Base-by-base conservation (phyloP, 2,888 invertebrate genomes). In the Chironomus tentans region DNA sequence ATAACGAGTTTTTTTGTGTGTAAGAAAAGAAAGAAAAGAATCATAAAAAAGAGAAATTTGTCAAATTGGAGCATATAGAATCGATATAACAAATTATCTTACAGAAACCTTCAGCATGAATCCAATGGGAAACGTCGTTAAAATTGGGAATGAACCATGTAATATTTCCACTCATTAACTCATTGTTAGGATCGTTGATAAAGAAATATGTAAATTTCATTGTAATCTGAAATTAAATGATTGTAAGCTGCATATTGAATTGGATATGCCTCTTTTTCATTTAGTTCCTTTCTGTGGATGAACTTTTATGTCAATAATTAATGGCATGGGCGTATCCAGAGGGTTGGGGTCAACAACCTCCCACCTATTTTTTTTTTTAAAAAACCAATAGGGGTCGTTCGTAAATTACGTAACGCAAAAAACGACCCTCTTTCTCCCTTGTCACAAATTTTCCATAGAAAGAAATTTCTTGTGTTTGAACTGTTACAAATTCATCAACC, bases 171-270 rank as follows among this genome's bases (percentile, higher is more conserved):
- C 90, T 86, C 6, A 94, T 87, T 77, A 88, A 88, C 82, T 94
- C 94, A 28, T 92, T 90, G 5, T 91, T 83, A 0, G 94, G 94
- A 83, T 94, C 94, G 81, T 94, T 93, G 0, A 90, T 90, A 80
- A 91, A 95, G 76, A 91, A 91, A 82, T 94, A 95, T 1, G 92
- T 93, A 83, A 94, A 93, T 84, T 94, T 93, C 94, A 95, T 94
- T 0, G 92, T 92, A 69, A 93, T 90, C 80, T 92, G 89, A 10
- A 88, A 86, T 1, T 86, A 84, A 81, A 50, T 74, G 46, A n/a
- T 75, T 68, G 61, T 22, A 72, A 69, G 48, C 38, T 62, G 18
- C 70, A 22, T 12, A 15, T 50, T 50, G 2, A 15, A 56, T 15
- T 15, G 7, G n/a, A 18, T 15, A 15, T 15, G 18, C n/a, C 56